These are phyloP conservation scores for Spinus olivaceus DNA, from an alignment of 2,797 vertebrate species.

Conservation along the genomic window DNA sequence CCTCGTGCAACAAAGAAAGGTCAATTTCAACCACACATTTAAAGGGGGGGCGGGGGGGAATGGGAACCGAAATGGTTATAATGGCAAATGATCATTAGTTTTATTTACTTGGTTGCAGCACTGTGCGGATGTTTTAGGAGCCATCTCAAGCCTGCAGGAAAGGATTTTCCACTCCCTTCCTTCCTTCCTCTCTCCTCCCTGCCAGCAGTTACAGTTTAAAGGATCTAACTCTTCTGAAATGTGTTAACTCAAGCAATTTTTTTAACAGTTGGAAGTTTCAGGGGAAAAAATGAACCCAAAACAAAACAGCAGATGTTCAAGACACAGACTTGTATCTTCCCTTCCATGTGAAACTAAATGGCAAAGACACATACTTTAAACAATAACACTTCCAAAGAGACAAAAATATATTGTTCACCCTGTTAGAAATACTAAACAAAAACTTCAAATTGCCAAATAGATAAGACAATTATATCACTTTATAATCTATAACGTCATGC, in stretches of 20 bases:
- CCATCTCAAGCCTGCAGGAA: constrained; percentile 45
- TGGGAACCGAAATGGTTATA: neutral
- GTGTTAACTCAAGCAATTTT: constrained; percentile 48
- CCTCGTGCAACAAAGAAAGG: neutral
- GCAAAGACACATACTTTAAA: constrained; percentile 42
- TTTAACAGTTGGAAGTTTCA: constrained; percentile 53
- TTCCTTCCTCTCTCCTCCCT: constrained; percentile 45
- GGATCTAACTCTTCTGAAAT: constrained; percentile 46
- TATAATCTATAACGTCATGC: neutral
- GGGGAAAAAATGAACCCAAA: constrained; percentile 12
- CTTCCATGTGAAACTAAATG: constrained; percentile 21
- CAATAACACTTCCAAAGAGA: constrained; percentile 34
- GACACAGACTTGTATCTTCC: constrained; percentile 20
- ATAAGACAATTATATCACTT: neutral
- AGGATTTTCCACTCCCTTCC: constrained; percentile 57
- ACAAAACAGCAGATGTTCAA: constrained; percentile 60
- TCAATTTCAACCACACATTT: neutral
- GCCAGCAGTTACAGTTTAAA: constrained; percentile 47
- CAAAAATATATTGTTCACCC: neutral
- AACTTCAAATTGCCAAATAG: neutral
- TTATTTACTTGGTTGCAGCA: constrained; percentile 26
- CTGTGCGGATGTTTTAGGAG: neutral
- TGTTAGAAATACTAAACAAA: constrained; percentile 5
- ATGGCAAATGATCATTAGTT: neutral
- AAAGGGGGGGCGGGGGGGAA: neutral